phyloP scores from a whole-genome alignment of 2,113 vertebrate species.

The zebrafish (Danio rerio) region GRCz12tu NC_133192.1:33066001-33066500 shows the following conservation, averaged over 20 bases:
- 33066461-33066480: not conserved
- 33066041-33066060: not conserved
- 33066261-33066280: not conserved
- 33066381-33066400: not conserved
- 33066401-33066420: not conserved
- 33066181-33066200: constrained; percentile 26
- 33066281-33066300: constrained; percentile 11
- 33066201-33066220: constrained; percentile 10
- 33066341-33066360: constrained; percentile 3
- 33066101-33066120: not conserved
- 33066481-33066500: not conserved
- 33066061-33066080: not conserved
- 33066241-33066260: not conserved
- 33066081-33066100: not conserved
- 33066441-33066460: not conserved
- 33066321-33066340: constrained; percentile 18
- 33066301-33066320: not conserved
- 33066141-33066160: constrained; percentile 16
- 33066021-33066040: not conserved
- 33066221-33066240: not conserved
- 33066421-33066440: not conserved
- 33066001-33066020: not conserved
- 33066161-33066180: not conserved
- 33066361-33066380: not conserved
- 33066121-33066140: not conserved